Percentiles rank a stretch among this genome's conserved stretches.
phyloP scores from a whole-genome alignment of 2,888 invertebrate genomes.

The Tiphia femorata region DNA sequence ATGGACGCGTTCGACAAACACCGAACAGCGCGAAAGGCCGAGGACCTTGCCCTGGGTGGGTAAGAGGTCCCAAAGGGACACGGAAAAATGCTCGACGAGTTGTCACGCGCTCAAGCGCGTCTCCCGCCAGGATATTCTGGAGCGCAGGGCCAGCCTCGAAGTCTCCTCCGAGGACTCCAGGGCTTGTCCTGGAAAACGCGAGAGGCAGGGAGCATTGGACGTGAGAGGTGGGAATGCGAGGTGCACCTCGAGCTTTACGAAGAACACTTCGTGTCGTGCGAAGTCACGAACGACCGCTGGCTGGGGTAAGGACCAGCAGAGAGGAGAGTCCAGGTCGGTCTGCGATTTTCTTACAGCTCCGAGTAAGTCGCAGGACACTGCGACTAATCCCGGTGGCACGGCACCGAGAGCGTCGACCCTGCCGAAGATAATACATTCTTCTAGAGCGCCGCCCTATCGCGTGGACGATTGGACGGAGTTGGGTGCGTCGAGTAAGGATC shows the following conservation, averaged over 20 bases:
- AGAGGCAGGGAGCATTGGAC: slow-evolving; percentile 31
- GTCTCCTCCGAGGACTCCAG: slow-evolving; percentile 6
- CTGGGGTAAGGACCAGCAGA: slow-evolving; percentile 37
- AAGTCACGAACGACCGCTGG: slow-evolving; percentile 35
- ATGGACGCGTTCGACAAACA: slow-evolving; percentile 34
- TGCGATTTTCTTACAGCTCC: slow-evolving; percentile 52
- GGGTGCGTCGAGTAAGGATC: slow-evolving; percentile 35
- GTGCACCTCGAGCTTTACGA: slow-evolving; percentile 39
- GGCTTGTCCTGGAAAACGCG: not conserved
- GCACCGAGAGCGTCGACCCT: slow-evolving; percentile 61
- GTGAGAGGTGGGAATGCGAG: slow-evolving; percentile 26
- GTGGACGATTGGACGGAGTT: slow-evolving; percentile 35
- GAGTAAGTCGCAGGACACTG: slow-evolving; percentile 39
- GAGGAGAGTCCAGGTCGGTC: slow-evolving; percentile 49
- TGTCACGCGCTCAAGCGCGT: slow-evolving; percentile 40
- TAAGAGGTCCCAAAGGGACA: slow-evolving; percentile 34
- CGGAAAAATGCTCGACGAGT: slow-evolving; percentile 19
- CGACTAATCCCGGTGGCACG: slow-evolving; percentile 29
- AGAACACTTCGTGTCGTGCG: slow-evolving; percentile 29
- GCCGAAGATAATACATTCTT: slow-evolving; percentile 54
- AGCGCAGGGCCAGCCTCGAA: slow-evolving; percentile 48
- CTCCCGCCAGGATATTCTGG: slow-evolving; percentile 61
- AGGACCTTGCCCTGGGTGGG: slow-evolving; percentile 55
- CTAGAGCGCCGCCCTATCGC: slow-evolving; percentile 18
- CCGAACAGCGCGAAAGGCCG: slow-evolving; percentile 39